A percentile compares a stretch with the other conserved stretches of the same genome.
Conservation (phyloP, 2,888 invertebrate genomes). For the Chalcosyrphus nemorum region DNA sequence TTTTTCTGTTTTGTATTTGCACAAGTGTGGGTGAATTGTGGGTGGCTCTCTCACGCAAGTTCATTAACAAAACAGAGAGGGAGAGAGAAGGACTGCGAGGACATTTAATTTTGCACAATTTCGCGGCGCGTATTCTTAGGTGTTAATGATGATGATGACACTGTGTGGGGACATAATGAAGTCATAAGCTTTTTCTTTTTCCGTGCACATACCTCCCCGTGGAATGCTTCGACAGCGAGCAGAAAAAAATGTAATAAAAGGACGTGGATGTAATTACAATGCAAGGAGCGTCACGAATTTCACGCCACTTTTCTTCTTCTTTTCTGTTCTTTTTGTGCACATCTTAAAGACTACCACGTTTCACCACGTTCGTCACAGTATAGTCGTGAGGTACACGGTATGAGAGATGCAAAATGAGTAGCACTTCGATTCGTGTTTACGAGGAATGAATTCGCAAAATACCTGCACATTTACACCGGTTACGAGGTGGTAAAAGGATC, state of each 20-base stretch:
- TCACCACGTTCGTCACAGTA: not conserved
- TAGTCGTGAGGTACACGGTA: not conserved
- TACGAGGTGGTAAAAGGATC: not conserved
- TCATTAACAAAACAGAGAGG: slow-evolving; percentile 1
- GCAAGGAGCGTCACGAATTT: slow-evolving; percentile 54
- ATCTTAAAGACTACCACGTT: slow-evolving; percentile 15
- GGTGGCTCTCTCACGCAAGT: not conserved
- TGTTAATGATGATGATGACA: slow-evolving; percentile 56
- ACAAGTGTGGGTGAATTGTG: not conserved
- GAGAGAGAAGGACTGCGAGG: not conserved
- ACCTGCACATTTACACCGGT: not conserved
- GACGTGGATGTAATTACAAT: slow-evolving; percentile 55
- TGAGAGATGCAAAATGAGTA: not conserved
- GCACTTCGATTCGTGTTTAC: slow-evolving; percentile 5
- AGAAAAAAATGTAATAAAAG: slow-evolving; percentile 52
- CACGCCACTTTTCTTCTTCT: too few species aligned
- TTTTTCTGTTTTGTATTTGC: not conserved
- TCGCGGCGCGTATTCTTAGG: slow-evolving; percentile 12
- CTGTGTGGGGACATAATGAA: slow-evolving; percentile 49
- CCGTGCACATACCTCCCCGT: not conserved
- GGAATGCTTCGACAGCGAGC: not conserved
- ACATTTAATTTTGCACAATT: slow-evolving; percentile 63
- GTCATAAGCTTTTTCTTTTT: slow-evolving; percentile 49
- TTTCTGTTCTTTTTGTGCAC: slow-evolving; percentile 4
- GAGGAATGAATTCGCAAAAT: slow-evolving; percentile 10